These are phyloP conservation scores for Drosophila auraria DNA, from an alignment of 1,140 invertebrate species.

Conservation along the genomic window DNA sequence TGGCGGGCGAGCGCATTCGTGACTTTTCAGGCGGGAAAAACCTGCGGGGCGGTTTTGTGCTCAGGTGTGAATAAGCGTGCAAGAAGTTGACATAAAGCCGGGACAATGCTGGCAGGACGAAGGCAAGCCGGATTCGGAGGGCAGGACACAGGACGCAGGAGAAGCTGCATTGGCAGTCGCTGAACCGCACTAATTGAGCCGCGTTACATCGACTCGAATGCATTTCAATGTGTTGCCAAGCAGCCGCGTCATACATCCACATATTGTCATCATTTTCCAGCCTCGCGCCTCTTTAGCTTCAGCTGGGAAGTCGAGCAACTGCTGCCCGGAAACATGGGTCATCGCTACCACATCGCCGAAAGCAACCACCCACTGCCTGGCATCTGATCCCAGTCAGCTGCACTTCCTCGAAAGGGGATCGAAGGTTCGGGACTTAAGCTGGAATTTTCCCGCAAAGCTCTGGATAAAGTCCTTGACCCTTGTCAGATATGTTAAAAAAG, in stretches of 20 bases:
- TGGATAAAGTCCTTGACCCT: constrained; percentile 24
- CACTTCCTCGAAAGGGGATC: constrained; percentile 31
- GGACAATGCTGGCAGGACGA: constrained; percentile 39
- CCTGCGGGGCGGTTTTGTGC: constrained; percentile 72
- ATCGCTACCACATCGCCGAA: constrained; percentile 3
- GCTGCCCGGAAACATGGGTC: constrained; percentile 34
- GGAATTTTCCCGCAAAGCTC: constrained; percentile 17
- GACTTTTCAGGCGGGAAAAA: constrained; percentile 71
- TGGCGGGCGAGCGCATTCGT: constrained; percentile 56
- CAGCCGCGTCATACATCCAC: constrained; percentile 26
- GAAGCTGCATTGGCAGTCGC: constrained; percentile 73
- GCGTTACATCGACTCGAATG: constrained; percentile 82
- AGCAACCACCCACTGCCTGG: not conserved
- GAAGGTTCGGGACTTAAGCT: constrained; percentile 30
- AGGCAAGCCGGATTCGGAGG: constrained; percentile 9
- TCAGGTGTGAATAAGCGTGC: constrained; percentile 83
- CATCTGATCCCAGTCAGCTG: constrained; percentile 42
- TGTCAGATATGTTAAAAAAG: not conserved
- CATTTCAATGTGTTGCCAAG: constrained; percentile 80
- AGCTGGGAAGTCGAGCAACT: constrained; percentile 70
- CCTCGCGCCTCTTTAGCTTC: constrained; percentile 40
- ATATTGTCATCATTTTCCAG: constrained; percentile 52
- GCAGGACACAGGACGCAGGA: constrained; percentile 30
- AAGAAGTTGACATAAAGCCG: constrained; percentile 80
- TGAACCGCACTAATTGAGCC: constrained; percentile 84